Base-by-base conservation (phyloP, 1,140 invertebrate species). In the Mactra quadrangularis region DNA sequence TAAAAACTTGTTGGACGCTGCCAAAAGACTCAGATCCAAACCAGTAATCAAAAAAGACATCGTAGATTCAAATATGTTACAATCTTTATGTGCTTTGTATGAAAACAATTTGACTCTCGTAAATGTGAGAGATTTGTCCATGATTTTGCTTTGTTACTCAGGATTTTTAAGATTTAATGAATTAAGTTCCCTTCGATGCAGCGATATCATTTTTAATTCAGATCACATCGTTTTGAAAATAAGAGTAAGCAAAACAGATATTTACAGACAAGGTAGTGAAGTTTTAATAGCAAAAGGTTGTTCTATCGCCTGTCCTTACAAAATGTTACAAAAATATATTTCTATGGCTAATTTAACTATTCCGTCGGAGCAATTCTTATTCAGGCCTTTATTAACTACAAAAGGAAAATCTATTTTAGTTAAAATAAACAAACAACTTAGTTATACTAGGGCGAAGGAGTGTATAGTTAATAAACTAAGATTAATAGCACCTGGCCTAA, bases 111-210 rank as follows among this genome's bases (percentile, higher is more conserved):
- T 11, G 2, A 52, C 57, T 75, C 33, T 38, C 57, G 4, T 13
- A 4, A 45, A 57, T 35, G 35, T 75, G 6, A 33, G 71, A 57
- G 22, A 75, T 57, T 25, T 75, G 31, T 35, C 11, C 35, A 75
- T 75, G 71, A 75, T 75, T 17, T 2, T 41, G 2, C 3, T 75
- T 1, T 7, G 15, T 59, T 75, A 50, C 29, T 4, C 59, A 13
- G 79, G 68, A 3, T 78, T 79, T 64, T 68, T 78, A 15, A 60
- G 66, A 31, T 83, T 70, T 64, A 74, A 70, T 52, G 85, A 85
- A 35, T 9, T 85, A 9, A 77, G 55, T 77, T 59, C 57, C 25
- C 25, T 77, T 1, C 17, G 35, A 64, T 84, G 81, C 52, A 27
- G 3, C n/a, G 55, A 85, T 66, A 33, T 86, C 19, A 29, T n/a